Evolutionary conservation across 2,888 invertebrate species (phyloP), one percentile per base, ranked within the genome.

Genomic region (Corythucha ciliata): DNA sequence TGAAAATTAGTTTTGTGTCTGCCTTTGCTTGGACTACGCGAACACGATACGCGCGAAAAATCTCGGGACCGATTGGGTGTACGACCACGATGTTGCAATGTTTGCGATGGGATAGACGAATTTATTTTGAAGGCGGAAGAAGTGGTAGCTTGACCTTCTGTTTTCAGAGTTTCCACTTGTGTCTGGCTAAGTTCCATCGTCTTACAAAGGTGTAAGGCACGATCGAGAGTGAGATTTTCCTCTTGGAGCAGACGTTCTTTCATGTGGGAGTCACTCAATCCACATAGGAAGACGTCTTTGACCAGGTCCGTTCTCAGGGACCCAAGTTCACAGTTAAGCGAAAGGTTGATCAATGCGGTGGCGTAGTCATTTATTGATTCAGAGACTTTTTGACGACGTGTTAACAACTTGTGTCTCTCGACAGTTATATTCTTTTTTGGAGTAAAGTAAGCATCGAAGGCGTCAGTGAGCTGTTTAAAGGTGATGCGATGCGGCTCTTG

Each of bases 361-460:
- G 20, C 21, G 10, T 18, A 45, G 5, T 45, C 36, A 24, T 39
- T 29, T 10, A 37, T 37, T 39, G 36, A 39, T 29, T 37, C 26
- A 26, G 21, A 20, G 5, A 24, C 48, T 20, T 40, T 25, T 26
- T 42, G 39, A 14, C 25, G n/a, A 14, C 25, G 22, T 24, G 48
- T 41, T 26, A 25, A 22, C 3, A 37, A 22, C 18, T 29, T 14
- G 32, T 45, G 32, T 24, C 44, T 18, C 32, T 45, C 45, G 27
- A 45, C 45, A 10, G 45, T 45, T n/a, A 45, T 29, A 16, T 45
- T 27, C 24, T 32, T 45, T 20, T 42, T 12, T 7, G 26, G 42
- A 26, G 14, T 14, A 18, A 37, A 37, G 3, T 14, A 21, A 12
- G 16, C 39, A 12, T 20, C n/a, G 21, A 37, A 18, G 20, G 18